Base-by-base conservation (phyloP, 2,113 vertebrate species). In the Oreochromis tanganicae region DNA sequence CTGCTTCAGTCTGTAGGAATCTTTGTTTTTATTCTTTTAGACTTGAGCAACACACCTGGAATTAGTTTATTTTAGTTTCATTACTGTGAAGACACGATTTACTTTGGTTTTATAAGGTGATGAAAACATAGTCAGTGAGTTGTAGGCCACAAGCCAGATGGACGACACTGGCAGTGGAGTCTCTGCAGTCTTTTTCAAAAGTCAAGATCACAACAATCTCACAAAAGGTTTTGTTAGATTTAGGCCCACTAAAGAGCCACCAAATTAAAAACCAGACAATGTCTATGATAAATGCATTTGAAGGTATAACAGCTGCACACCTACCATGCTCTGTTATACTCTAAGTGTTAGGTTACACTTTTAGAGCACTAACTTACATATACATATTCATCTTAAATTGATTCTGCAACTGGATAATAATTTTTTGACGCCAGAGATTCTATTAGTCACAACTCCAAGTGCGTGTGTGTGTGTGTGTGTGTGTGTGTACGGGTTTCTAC, bases 331-430 rank as follows among this genome's bases (percentile, higher is more conserved):
- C 7, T 11, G 36, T 88, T 32, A 14, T 5, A 71, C 68, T 87
- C 63, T 85, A 84, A 36, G 68, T 85, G 48, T 89, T 81, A 36
- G 83, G 85, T 91, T 87, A 34, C 68, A 66, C 84, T 88, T 92
- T 84, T 66, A 78, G 19, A 54, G 50, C 55, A 56, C 21, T 27
- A 4, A 56, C 55, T 27, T 56, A 6, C 29, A 29, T 29, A 29
- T 29, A 29, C 29, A 29, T 59, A 19, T 61, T 61, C 3, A 34
- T 61, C 29, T 61, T 61, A 34, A 61, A 61, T 34, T 61, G 57
- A 61, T 61, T 61, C 57, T 61, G 9, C 16, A 61, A 34, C 57
- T 61, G 9, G 57, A 61, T 61, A 34, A 19, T 34, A 19, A 4
- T 61, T 17, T 2, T 61, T 59, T 32, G 27, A 61, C 27, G 32